Conservation (phyloP, 1,140 invertebrate genomes). For the Pachypeltis micranthus region DNA sequence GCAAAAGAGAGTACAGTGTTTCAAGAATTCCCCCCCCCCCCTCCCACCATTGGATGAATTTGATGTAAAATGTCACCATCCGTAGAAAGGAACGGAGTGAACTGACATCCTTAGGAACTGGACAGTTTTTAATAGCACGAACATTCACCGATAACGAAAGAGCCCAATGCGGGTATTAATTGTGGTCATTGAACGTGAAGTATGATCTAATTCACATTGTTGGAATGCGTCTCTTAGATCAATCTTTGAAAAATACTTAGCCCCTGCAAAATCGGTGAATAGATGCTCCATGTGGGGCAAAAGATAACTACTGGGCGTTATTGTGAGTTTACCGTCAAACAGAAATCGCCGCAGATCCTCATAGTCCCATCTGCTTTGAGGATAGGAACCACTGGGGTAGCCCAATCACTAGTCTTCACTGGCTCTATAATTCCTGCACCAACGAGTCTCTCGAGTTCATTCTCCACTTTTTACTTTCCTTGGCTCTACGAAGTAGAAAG, state of each 20-base stretch:
- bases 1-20: constrained; percentile 20
- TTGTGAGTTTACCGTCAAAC: constrained; percentile 28
- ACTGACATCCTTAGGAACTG: background rate
- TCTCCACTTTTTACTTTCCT: too few species aligned
- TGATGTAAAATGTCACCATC: constrained; percentile 22
- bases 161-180: background rate
- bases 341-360: constrained; percentile 11
- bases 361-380: constrained; percentile 14
- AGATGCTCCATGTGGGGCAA: constrained; percentile 23
- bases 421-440: constrained; percentile 24
- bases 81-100: constrained; percentile 18
- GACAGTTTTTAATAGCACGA: background rate
- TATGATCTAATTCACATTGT: constrained; percentile 1
- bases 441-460: too few species aligned
- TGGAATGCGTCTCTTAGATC: constrained; percentile 9
- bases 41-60: constrained; percentile 22
- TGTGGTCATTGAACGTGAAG: background rate
- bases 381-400: too few species aligned
- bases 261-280: background rate
- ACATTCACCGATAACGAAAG: background rate
- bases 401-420: too few species aligned
- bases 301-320: background rate
- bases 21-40: constrained; percentile 14
- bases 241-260: constrained; percentile 7
- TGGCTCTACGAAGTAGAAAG: too few species aligned